A percentile compares a stretch with the other conserved stretches of the same genome.
Conservation (phyloP, 2,797 vertebrate genomes). For the Anguilla pacifica region DNA sequence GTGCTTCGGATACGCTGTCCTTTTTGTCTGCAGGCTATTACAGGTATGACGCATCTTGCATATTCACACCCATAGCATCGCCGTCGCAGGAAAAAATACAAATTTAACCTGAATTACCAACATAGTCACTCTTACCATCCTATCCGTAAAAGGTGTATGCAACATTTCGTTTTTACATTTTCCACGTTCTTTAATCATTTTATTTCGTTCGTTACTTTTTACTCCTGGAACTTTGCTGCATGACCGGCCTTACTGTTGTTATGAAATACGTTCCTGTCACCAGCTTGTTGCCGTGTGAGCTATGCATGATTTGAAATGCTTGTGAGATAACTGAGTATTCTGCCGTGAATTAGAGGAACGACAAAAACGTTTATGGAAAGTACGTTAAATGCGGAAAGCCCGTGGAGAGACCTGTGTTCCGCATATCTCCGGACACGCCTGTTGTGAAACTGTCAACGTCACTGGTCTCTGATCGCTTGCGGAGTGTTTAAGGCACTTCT, state of each 20-base stretch:
- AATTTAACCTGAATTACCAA: no score
- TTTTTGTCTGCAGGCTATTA: background rate
- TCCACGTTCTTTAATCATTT: background rate
- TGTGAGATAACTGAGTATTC: background rate
- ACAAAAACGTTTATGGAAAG: slow-evolving; percentile 26
- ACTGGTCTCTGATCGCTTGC: background rate
- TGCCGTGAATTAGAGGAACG: background rate
- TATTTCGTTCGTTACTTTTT: background rate
- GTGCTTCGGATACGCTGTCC: background rate
- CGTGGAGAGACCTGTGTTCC: background rate
- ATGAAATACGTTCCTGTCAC: slow-evolving; percentile 11
- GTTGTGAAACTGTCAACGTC: background rate
- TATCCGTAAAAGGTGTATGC: background rate
- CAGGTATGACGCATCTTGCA: background rate
- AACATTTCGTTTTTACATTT: background rate
- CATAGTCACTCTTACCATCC: background rate
- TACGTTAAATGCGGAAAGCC: slow-evolving; percentile 45
- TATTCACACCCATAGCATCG: background rate
- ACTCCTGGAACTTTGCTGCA: background rate
- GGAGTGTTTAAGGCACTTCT: background rate
- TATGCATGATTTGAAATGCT: background rate
- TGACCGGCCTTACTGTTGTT: background rate
- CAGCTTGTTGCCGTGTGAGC: background rate
- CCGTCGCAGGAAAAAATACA: background rate
- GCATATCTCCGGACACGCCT: no score